Evolutionary conservation across 2,113 vertebrate genomes (phyloP).

Genomic region (Pyrgilauda ruficollis): DNA sequence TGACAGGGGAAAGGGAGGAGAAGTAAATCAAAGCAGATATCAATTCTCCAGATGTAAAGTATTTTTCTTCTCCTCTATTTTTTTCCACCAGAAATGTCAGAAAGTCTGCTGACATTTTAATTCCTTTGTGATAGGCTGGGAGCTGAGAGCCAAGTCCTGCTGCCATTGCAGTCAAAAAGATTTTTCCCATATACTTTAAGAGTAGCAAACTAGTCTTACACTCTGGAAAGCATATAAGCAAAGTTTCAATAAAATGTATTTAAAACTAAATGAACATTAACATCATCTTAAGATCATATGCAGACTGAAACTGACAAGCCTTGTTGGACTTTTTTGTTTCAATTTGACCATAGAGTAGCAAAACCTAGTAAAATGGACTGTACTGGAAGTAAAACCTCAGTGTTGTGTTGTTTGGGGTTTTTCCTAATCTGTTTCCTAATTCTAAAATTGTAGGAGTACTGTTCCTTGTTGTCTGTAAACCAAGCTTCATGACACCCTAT

Average conservation of each 20-base stretch:
- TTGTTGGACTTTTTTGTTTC: background rate
- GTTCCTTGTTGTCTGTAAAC: background rate
- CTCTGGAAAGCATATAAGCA: background rate
- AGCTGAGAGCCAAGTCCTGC: constrained; percentile 13
- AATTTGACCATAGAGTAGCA: background rate
- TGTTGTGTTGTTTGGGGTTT: accelerated
- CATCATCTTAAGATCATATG: background rate
- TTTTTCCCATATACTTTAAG: background rate
- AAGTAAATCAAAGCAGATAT: constrained; percentile 83
- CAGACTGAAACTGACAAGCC: background rate
- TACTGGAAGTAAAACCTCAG: background rate
- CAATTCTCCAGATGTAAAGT: constrained; percentile 84
- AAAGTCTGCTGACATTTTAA: constrained; percentile 78
- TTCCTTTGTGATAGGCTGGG: constrained; percentile 66
- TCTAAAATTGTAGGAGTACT: background rate
- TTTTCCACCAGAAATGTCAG: constrained; percentile 73
- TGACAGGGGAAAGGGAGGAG: constrained; percentile 84
- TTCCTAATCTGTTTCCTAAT: background rate
- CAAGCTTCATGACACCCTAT: background rate
- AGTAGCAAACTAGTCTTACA: background rate
- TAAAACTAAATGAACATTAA: background rate
- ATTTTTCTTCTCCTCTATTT: constrained; percentile 74
- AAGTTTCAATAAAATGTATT: background rate
- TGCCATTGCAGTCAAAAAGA: background rate
- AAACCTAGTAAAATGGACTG: background rate